A percentile compares a stretch with the other conserved stretches of the same genome.
Conservation (phyloP, 2,797 vertebrate genomes). For the Myiothlypis chrysogaster region DNA sequence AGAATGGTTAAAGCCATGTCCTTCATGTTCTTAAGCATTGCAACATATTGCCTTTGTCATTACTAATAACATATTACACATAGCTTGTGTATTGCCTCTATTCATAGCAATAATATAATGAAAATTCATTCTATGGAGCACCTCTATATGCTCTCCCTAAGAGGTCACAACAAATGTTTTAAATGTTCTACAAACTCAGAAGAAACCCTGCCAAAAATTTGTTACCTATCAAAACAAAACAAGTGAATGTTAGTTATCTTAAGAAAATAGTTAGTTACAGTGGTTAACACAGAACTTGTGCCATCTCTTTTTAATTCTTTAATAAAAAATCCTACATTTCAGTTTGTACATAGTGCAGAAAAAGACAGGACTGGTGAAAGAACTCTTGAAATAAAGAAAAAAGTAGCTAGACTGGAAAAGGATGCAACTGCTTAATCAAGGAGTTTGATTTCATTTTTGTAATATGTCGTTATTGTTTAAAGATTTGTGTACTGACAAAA, state of each 20-base stretch:
- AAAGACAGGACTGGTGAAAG: neutral
- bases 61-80: neutral
- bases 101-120: neutral
- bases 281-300: neutral
- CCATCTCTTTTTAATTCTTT: neutral
- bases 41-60: neutral
- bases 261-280: neutral
- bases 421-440: neutral
- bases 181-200: neutral
- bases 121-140: neutral
- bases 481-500: neutral
- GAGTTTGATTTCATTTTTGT: neutral
- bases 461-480: neutral
- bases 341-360: neutral
- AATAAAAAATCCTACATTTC: neutral
- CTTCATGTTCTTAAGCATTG: neutral
- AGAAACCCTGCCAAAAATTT: neutral
- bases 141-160: neutral
- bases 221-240: neutral
- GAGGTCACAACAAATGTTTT: neutral
- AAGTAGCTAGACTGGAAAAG: neutral
- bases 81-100: neutral
- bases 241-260: neutral
- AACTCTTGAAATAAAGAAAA: neutral
- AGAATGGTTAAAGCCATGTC: neutral